A percentile compares a stretch with the other conserved stretches of the same genome.
Conservation (phyloP, 2,888 invertebrate species). For the Lasioglossum leucozonium region DNA sequence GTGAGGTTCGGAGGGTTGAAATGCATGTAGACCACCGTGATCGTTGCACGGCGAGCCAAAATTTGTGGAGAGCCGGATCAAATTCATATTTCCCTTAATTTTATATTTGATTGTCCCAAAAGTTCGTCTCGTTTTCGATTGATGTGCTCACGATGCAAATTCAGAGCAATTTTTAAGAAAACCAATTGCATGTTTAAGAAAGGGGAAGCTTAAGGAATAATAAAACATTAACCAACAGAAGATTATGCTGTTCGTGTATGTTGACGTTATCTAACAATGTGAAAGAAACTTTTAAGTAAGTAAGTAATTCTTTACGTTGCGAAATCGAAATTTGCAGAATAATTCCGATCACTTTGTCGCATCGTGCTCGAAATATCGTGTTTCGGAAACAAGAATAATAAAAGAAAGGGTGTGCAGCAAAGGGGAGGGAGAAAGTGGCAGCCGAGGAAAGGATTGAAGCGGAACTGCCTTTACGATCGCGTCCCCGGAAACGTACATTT, state of each 20-base stretch:
- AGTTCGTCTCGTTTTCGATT: no score
- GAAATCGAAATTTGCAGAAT: neutral
- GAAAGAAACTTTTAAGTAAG: no score
- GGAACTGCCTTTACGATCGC: slow-evolving; percentile 63
- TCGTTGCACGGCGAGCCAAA: neutral
- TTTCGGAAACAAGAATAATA: neutral
- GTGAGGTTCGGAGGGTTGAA: neutral
- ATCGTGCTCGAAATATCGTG: slow-evolving; percentile 20
- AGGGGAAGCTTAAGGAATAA: no score
- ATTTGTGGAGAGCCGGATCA: neutral
- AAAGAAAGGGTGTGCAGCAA: neutral
- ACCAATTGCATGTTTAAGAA: no score
- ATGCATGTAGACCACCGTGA: neutral
- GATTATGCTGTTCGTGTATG: no score
- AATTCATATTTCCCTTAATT: no score
- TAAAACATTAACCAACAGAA: no score
- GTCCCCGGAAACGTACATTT: slow-evolving; percentile 52
- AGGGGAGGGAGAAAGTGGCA: neutral
- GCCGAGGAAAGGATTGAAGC: slow-evolving; percentile 38
- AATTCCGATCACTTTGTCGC: neutral
- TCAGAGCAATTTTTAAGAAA: no score
- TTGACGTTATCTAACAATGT: no score
- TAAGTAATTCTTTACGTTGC: no score
- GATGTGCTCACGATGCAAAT: no score
- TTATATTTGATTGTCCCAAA: no score